Conservation (phyloP, 2,888 invertebrate species). For the Pollenia angustigena region DNA sequence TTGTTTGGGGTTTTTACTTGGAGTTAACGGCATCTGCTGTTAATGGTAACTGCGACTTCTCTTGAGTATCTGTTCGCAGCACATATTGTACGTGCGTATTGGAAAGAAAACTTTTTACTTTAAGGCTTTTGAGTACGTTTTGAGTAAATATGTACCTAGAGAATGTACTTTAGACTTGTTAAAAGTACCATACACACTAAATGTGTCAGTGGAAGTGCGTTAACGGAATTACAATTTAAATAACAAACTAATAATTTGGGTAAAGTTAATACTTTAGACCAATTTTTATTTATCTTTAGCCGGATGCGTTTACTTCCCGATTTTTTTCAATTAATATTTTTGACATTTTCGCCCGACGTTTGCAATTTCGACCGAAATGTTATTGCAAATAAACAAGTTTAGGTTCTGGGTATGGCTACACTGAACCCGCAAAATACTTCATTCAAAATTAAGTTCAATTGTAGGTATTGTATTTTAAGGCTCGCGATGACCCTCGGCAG, state of each 20-base stretch:
- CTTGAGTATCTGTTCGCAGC: not conserved
- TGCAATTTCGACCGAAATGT: too few species aligned
- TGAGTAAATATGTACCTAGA: not conserved
- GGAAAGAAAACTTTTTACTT: not conserved
- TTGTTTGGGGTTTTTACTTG: conserved; percentile 13
- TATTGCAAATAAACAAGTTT: too few species aligned
- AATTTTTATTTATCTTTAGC: too few species aligned
- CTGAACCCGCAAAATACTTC: too few species aligned
- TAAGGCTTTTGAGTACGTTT: not conserved
- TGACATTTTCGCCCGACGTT: too few species aligned
- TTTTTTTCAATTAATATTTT: too few species aligned
- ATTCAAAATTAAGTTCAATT: too few species aligned
- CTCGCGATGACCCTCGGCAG: too few species aligned
- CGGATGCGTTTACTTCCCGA: too few species aligned
- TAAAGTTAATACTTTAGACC: too few species aligned
- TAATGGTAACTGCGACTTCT: conserved; percentile 19
- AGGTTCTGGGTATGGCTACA: too few species aligned
- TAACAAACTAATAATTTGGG: not conserved
- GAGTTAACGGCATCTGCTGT: conserved; percentile 62
- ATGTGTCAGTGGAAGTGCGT: not conserved
- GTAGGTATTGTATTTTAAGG: too few species aligned
- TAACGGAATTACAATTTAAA: not conserved
- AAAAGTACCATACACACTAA: not conserved
- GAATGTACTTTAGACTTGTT: not conserved
- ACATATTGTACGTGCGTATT: conserved; percentile 44